phyloP scores from a whole-genome alignment of 1,140 invertebrate species.

The Ylistrum balloti region DNA sequence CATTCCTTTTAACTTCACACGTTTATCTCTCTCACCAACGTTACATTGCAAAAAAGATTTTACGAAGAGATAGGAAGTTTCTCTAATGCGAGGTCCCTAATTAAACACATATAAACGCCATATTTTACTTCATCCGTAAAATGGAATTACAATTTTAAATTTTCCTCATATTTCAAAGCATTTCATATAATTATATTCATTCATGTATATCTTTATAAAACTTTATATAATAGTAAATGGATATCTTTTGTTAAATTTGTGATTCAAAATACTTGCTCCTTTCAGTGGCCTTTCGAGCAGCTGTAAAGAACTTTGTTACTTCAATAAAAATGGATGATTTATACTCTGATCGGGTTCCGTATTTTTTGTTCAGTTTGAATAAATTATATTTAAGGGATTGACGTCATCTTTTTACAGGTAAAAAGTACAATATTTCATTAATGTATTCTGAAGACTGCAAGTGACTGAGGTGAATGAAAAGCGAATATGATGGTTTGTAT shows the following conservation, averaged over 20 bases:
- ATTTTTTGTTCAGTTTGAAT: not conserved
- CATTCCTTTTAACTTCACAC: conserved; percentile 2
- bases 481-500: too few species aligned
- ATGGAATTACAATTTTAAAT: conserved; percentile 36
- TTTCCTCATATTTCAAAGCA: conserved; percentile 28
- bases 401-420: conserved; percentile 22
- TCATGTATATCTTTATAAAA: conserved; percentile 14
- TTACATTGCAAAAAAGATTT: not conserved
- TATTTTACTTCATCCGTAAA: conserved; percentile 15
- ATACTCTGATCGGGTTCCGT: not conserved
- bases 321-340: not conserved
- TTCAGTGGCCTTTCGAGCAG: not conserved
- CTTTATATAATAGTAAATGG: not conserved
- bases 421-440: not conserved
- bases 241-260: conserved; percentile 20
- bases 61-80: not conserved
- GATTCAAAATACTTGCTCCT: conserved; percentile 14
- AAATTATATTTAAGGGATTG: conserved; percentile 27
- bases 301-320: conserved; percentile 9
- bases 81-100: conserved; percentile 14
- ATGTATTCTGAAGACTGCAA: not conserved
- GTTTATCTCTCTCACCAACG: not conserved
- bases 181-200: conserved; percentile 19
- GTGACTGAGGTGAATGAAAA: too few species aligned
- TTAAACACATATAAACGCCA: not conserved